phyloP scores from a whole-genome alignment of 1,140 invertebrate species.

The Plectrocnemia conspersa region DNA sequence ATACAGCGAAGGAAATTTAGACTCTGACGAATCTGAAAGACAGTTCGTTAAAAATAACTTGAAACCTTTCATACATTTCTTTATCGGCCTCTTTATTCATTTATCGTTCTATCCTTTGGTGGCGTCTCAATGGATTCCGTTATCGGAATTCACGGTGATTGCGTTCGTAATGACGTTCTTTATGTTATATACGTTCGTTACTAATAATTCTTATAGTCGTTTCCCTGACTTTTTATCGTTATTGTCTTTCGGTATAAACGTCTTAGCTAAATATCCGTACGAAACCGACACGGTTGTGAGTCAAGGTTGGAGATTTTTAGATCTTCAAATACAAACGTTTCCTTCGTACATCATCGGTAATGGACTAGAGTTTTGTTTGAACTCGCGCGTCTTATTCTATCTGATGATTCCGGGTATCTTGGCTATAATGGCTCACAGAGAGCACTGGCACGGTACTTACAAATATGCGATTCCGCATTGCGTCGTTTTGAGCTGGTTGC shows the following conservation, averaged over 20 bases:
- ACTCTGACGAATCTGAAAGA: constrained; percentile 73
- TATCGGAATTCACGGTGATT: constrained; percentile 75
- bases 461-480: constrained; percentile 76
- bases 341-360: constrained; percentile 74
- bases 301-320: constrained; percentile 72
- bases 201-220: constrained; percentile 45
- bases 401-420: constrained; percentile 70
- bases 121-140: constrained; percentile 70
- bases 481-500: constrained; percentile 81
- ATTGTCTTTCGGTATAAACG: constrained; percentile 73
- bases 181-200: constrained; percentile 67
- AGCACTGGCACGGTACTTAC: constrained; percentile 73
- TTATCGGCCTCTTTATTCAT: constrained; percentile 67
- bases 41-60: constrained; percentile 78
- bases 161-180: constrained; percentile 67
- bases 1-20: constrained; percentile 62
- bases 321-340: constrained; percentile 73
- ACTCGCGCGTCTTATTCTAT: constrained; percentile 73
- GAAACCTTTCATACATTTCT: constrained; percentile 74
- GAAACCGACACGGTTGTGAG: constrained; percentile 75
- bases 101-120: constrained; percentile 72
- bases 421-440: constrained; percentile 64
- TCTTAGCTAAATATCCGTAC: constrained; percentile 79
- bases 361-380: constrained; percentile 80
- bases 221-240: constrained; percentile 67